A percentile compares a stretch with the other conserved stretches of the same genome.
Evolutionary conservation across 2,888 invertebrate genomes (phyloP).

Genomic region (Ganaspis brasiliensis): DNA sequence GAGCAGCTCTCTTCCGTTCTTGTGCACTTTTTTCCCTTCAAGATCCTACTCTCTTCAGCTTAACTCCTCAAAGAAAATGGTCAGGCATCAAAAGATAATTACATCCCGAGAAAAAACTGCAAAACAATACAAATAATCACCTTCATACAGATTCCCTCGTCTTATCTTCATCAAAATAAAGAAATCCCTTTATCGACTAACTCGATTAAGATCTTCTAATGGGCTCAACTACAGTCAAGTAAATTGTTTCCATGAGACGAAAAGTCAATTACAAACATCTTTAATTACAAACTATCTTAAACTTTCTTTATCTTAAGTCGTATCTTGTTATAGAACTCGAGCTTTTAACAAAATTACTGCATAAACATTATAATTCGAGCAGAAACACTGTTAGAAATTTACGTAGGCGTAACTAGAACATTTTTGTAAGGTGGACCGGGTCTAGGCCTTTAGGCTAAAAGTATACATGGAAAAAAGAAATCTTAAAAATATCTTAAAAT

Average conservation of each 20-base stretch:
- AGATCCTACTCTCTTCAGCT: conserved; percentile 18
- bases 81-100: conserved; percentile 31
- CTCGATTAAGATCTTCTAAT: conserved; percentile 6
- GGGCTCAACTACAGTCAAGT: background rate
- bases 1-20: conserved; percentile 17
- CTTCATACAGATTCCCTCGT: background rate
- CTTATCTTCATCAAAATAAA: conserved; percentile 3
- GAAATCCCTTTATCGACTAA: conserved; percentile 10
- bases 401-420: no score
- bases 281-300: conserved; percentile 62
- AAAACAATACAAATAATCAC: conserved; percentile 8
- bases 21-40: conserved; percentile 38
- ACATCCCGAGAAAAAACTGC: conserved; percentile 30
- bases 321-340: conserved; percentile 43
- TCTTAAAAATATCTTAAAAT: no score
- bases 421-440: no score
- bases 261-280: conserved; percentile 63
- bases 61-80: conserved; percentile 25
- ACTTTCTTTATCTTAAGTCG: conserved; percentile 56
- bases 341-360: background rate
- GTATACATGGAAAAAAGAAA: no score
- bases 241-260: conserved; percentile 47
- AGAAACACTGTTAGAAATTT: no score
- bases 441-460: no score
- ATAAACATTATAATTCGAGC: background rate